Base-by-base conservation (phyloP, 2,113 vertebrate genomes). In the Chionis minor region DNA sequence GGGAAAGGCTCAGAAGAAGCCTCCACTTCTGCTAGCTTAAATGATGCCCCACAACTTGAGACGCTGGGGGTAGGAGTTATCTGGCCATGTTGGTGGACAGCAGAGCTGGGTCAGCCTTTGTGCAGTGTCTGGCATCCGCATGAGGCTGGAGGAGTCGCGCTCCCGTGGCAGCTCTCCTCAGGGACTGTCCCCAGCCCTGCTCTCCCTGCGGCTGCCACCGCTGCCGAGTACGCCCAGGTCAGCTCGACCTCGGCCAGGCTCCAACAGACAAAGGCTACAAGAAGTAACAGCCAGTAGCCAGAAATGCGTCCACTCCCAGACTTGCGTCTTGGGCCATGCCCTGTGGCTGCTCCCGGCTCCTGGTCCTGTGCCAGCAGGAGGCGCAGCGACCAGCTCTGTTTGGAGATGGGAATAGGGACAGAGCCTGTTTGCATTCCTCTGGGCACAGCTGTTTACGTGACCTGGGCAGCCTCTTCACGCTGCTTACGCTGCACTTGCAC, bases 71-170 rank as follows among this genome's bases (percentile, higher is more conserved):
- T 52, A 52, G 78, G 63, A 79, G 18, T 56, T 79, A 9, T 2
- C 38, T 61, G 40, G 32, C 55, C 14, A 3, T 56, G 49, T 49
- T 55, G 58, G 19, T 30, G 40, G 33, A 5, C n/a, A 72, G 75
- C 56, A 83, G 58, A 63, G 58, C 72, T 82, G 81, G 32, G 22
- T n/a, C 66, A 96, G 81, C 52, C 59, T 73, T 90, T 49, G 12
- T 3, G 18, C 6, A 2, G 38, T 0, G 0, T 16, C 70, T 58
- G 70, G 45, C 33, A 59, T 90, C 24, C 32, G 3, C 0, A 0
- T n/a, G 38, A 45, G 71, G 54, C 44, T 0, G 1, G 1, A 72
- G 67, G 14, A 86, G 45, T 30, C 2, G 2, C 2, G 0, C 2
- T 55, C 12, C 35, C 4, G 1, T 62, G 38, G 22, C 52, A 67